Evolutionary conservation across 92 coral and sea anemone species (phyloP).

Genomic region (Paragorgia papillata): DNA sequence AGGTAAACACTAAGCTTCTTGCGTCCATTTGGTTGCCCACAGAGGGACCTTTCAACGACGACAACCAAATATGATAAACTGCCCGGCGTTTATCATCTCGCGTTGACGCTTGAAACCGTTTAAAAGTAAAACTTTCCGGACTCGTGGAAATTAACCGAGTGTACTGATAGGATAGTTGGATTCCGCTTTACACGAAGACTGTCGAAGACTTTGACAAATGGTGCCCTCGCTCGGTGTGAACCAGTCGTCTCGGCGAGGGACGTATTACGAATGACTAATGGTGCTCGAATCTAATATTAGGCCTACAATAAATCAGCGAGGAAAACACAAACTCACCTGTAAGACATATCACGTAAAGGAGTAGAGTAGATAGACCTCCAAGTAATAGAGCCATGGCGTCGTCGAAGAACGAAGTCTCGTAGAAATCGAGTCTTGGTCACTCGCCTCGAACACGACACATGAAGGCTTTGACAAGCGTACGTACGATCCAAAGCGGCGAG

Average conservation of each 20-base stretch:
- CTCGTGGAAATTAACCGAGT: neutral
- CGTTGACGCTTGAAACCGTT: slow-evolving; percentile 37
- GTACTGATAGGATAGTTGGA: neutral
- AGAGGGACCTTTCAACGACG: slow-evolving; percentile 24
- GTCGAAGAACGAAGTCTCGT: neutral
- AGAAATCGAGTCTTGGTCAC: neutral
- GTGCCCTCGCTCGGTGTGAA: slow-evolving; percentile 39
- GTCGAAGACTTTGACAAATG: slow-evolving; percentile 42
- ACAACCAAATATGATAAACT: slow-evolving; percentile 35
- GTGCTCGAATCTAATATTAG: slow-evolving; percentile 10
- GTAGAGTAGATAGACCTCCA: neutral
- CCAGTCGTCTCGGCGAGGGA: slow-evolving; percentile 4
- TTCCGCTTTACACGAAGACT: slow-evolving; percentile 3
- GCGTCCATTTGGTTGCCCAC: neutral
- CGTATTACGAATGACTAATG: slow-evolving; percentile 42
- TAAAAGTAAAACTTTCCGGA: neutral
- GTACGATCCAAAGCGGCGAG: slow-evolving; percentile 9
- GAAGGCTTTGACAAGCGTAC: neutral
- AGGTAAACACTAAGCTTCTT: neutral
- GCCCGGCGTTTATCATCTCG: slow-evolving; percentile 49
- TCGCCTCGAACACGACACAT: neutral
- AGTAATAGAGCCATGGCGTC: neutral
- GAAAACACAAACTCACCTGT: neutral
- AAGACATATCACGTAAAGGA: neutral
- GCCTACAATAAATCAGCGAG: slow-evolving; percentile 29